Evolutionary conservation across 1,140 invertebrate species (phyloP).

Genomic region (Chrysoperla carnea): DNA sequence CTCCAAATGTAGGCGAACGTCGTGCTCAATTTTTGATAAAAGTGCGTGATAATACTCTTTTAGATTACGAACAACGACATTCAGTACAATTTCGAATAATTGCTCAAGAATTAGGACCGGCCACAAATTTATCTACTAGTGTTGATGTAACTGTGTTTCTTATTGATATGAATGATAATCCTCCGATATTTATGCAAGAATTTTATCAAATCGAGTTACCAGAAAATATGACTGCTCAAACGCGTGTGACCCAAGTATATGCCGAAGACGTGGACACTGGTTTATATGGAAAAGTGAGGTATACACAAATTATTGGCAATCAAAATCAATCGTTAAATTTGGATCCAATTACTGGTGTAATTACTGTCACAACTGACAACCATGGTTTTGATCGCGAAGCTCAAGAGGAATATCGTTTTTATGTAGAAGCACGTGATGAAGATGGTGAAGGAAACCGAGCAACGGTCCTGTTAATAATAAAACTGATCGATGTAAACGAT

Average conservation of each 20-base stretch:
- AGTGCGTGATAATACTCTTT: conserved; percentile 58
- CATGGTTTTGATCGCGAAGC: conserved; percentile 69
- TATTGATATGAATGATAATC: conserved; percentile 79
- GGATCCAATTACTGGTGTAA: conserved; percentile 57
- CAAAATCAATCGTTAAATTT: conserved; percentile 57
- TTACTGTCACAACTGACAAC: conserved; percentile 56
- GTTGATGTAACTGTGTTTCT: conserved; percentile 64
- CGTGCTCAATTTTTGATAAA: conserved; percentile 62
- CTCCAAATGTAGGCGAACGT: conserved; percentile 71
- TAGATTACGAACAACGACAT: conserved; percentile 68
- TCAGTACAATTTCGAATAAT: conserved; percentile 59
- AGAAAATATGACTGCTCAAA: conserved; percentile 63
- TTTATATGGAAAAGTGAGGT: conserved; percentile 49
- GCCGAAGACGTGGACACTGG: conserved; percentile 62
- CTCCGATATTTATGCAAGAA: conserved; percentile 56
- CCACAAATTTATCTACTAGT: conserved; percentile 48
- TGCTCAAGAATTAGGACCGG: conserved; percentile 58
- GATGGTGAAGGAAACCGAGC: conserved; percentile 59
- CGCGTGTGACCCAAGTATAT: conserved; percentile 50
- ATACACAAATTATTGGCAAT: conserved; percentile 55
- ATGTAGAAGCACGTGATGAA: conserved; percentile 71
- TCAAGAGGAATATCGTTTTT: conserved; percentile 52
- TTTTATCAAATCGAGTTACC: conserved; percentile 53
- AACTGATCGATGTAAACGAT: conserved; percentile 73
- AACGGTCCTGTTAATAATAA: conserved; percentile 50